Conservation (phyloP, 2,888 invertebrate species). For the Drosophila ochracea region DNA sequence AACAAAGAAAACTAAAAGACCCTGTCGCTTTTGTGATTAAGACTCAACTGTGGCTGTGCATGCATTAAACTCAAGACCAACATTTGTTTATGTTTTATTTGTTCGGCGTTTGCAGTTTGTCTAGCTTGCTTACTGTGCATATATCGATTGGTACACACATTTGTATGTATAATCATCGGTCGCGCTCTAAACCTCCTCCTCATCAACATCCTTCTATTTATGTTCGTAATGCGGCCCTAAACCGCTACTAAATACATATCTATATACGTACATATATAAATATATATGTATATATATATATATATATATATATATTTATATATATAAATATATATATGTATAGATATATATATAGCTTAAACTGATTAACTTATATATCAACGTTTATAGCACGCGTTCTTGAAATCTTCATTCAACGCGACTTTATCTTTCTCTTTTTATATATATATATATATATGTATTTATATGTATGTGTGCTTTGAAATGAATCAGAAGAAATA, state of each 20-base stretch:
- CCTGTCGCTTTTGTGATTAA: neutral
- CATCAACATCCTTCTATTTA: conserved; percentile 36
- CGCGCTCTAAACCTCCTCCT: conserved; percentile 66
- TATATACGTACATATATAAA: conserved; percentile 23
- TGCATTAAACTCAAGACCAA: neutral
- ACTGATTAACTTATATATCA: conserved; percentile 72
- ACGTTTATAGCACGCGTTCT: conserved; percentile 69
- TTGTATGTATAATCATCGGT: conserved; percentile 55
- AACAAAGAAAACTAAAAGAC: neutral
- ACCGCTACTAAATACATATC: conserved; percentile 44
- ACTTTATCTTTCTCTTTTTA: conserved; percentile 37
- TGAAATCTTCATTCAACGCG: conserved; percentile 62
- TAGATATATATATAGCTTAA: conserved; percentile 65
- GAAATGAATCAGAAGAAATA: conserved; percentile 71
- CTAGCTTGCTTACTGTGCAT: conserved; percentile 21
- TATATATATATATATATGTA: conserved; percentile 43
- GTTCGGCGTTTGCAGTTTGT: conserved; percentile 29
- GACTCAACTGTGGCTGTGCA: conserved; percentile 4
- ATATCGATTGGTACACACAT: conserved; percentile 24
- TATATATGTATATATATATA: conserved; percentile 23
- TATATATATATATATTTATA: conserved; percentile 50
- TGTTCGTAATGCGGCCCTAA: conserved; percentile 37
- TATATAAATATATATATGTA: conserved; percentile 51
- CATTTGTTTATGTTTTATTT: neutral
- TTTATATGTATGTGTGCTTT: conserved; percentile 54